phyloP scores from a whole-genome alignment of 2,797 vertebrate species.

The Phoebastria nigripes region DNA sequence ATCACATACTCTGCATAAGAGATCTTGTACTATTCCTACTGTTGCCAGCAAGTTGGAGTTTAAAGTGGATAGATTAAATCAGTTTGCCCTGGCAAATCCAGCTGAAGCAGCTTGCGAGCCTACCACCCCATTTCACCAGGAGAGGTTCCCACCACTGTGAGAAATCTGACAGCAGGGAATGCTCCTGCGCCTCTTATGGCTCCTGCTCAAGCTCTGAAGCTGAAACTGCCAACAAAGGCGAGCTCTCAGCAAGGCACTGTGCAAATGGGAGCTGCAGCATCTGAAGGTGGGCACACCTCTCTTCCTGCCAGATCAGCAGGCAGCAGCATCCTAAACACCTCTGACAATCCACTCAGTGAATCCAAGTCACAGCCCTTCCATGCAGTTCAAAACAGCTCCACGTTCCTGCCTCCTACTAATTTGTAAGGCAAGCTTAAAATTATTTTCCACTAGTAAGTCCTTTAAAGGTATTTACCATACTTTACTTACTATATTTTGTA shows the following conservation, averaged over 20 bases:
- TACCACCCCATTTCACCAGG: fast-evolving
- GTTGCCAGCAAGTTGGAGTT: not conserved
- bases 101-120: not conserved
- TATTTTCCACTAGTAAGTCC: not conserved
- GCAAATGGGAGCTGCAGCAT: not conserved
- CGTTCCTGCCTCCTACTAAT: not conserved
- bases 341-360: not conserved
- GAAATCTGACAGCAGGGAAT: not conserved
- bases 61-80: not conserved
- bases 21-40: not conserved
- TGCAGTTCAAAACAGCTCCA: not conserved
- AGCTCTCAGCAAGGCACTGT: not conserved
- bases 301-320: not conserved
- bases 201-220: no score
- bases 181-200: fast-evolving
- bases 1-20: not conserved
- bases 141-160: not conserved
- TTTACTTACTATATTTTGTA: not conserved
- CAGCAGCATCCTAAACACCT: not conserved
- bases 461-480: not conserved
- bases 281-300: not conserved
- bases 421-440: not conserved
- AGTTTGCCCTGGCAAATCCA: not conserved
- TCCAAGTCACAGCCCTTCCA: not conserved
- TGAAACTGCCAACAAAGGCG: not conserved